Base-by-base conservation (phyloP, 2,888 invertebrate genomes). In the Leucophenga montana region DNA sequence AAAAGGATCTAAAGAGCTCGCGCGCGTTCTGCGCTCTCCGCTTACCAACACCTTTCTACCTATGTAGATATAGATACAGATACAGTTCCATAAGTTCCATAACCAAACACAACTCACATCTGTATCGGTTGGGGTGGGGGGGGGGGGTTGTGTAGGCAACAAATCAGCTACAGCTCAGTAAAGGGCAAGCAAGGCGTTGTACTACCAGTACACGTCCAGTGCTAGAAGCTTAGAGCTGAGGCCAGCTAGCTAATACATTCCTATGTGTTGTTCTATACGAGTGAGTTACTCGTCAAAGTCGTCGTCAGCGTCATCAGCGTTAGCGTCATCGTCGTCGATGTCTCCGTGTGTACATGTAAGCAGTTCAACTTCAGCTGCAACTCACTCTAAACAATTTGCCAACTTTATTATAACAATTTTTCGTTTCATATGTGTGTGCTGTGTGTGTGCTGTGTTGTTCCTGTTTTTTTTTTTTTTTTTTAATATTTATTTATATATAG, bases 1-100 rank as follows among this genome's bases (percentile, higher is more conserved):
- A 61, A 75, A 77, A 77, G 74, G 75, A 77, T 77, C 71, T 71
- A 67, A 20, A 22, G 56, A 27, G 20, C 27, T 20, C 56, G 13
- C 56, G 69, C 69, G 66, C 67, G 66, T 56, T 66, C 53, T 68
- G 50, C 70, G 71, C 70, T 70, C 69, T 72, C 69, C n/a, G 39
- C 59, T n/a, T 8, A 20, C 16, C n/a, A 27, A 14, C 59, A 16
- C 33, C 59, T 22, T 1, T 9, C 14, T 53, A 53, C n/a, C 6
- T 53, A 53, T 53, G 8, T n/a, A 53, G 2, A n/a, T n/a, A 53
- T 53, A 53, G 6, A n/a, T 53, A 53, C 8, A 53, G 3, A n/a
- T 18, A 13, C 18, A 11, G 14, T 56, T 56, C 27, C 18, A 20
- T 56, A n/a, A n/a, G n/a, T 56, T 31, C 20, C 22, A 56, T 20